A percentile compares a stretch with the other conserved stretches of the same genome.
Evolutionary conservation across 2,888 invertebrate genomes (phyloP).

Genomic region (Lithophane socia): DNA sequence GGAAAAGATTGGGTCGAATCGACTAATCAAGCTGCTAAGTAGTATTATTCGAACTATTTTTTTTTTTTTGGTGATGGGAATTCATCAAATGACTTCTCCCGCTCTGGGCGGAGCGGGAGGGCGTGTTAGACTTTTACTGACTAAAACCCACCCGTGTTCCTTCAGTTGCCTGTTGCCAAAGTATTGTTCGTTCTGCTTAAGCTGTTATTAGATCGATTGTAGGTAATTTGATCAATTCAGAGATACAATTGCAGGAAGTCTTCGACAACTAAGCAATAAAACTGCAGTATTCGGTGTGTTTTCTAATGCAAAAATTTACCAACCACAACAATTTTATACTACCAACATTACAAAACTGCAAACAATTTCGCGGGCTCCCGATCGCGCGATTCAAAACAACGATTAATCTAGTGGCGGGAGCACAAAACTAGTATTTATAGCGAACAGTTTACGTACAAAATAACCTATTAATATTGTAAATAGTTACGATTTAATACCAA

Average conservation of each 20-base stretch:
- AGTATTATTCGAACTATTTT: too few species aligned
- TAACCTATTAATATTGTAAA: slow-evolving; percentile 86
- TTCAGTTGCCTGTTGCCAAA: too few species aligned
- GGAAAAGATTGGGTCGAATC: neutral
- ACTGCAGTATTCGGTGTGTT: neutral
- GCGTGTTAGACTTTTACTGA: too few species aligned
- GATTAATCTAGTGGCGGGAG: slow-evolving; percentile 68
- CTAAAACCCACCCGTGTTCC: too few species aligned
- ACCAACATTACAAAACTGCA: slow-evolving; percentile 44
- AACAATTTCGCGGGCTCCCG: slow-evolving; percentile 63
- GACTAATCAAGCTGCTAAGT: too few species aligned
- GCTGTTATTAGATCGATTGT: neutral
- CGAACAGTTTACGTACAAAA: slow-evolving; percentile 80
- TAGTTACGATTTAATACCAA: slow-evolving; percentile 83
- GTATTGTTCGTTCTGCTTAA: neutral
- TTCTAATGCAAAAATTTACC: neutral
- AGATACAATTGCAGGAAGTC: neutral
- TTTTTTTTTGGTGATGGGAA: too few species aligned
- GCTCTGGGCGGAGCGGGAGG: too few species aligned
- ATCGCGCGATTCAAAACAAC: slow-evolving; percentile 71
- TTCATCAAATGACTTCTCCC: too few species aligned
- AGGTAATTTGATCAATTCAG: neutral
- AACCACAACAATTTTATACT: neutral
- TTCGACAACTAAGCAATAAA: neutral
- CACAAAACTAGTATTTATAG: slow-evolving; percentile 80